Evolutionary conservation across 2,113 vertebrate species (phyloP), one percentile per base, ranked within the genome.

Genomic region (Anthoscopus minutus): DNA sequence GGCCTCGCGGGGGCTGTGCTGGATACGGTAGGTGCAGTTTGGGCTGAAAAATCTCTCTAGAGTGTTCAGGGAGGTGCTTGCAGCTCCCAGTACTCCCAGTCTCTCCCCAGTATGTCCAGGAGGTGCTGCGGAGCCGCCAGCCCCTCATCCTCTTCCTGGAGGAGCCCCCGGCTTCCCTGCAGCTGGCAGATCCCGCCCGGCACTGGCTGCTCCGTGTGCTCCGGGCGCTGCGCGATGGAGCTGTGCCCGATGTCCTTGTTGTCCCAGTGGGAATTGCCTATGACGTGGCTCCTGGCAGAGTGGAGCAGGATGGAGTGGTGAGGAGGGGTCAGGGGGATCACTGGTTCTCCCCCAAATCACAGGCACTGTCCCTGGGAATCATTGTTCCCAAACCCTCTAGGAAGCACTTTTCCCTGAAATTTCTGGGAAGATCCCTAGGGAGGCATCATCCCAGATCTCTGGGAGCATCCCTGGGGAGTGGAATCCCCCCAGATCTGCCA

Each of bases 191-290:
- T 3, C 17, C 93, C 0, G 96, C 97, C 14, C 78, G 70, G 58
- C 37, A 30, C 15, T 98, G 98, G 98, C 77, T 98, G 81, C 88
- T 94, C 7, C 47, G 81, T 27, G 92, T 99, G 74, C 96, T 97
- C 4, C 95, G 97, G 33, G 97, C 98, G 0, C 82, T 99, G 83
- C 95, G 81, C 33, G 93, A 93, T 1, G 94, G 97, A 5, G 65
- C 89, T 3, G 91, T 99, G 60, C 90, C 98, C 2, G 98, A 99
- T 18, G 93, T 98, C 64, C 92, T 92, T 27, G 28, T 99, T 47
- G 97, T 99, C 31, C 99, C 99, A 1, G 97, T 99, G 93, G 98
- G 98, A 53, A 96, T 99, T 38, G 97, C 98, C 81, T 99, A 99
- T 1, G 99, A 98, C 1, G 6, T 81, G 48, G 50, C 72, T 38